phyloP scores from a whole-genome alignment of 2,888 invertebrate genomes.

The Merodon equestris region DNA sequence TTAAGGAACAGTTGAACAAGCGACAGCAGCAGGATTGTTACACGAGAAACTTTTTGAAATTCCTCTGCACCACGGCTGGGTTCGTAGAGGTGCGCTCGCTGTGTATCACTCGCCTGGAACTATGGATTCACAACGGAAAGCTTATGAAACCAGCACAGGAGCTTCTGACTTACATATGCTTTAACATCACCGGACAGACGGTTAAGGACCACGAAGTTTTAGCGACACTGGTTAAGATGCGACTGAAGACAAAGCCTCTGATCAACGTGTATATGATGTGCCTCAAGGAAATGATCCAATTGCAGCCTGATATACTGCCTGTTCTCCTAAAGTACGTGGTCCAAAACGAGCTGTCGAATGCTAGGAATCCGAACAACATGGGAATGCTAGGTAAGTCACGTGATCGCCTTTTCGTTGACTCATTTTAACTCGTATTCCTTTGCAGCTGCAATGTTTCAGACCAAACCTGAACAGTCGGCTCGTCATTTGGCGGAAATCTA shows the following conservation, averaged over 20 bases:
- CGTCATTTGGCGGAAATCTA: slow-evolving; percentile 91
- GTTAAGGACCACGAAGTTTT: slow-evolving; percentile 87
- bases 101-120: slow-evolving; percentile 84
- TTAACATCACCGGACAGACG: slow-evolving; percentile 89
- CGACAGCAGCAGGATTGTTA: slow-evolving; percentile 92
- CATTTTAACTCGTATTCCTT: slow-evolving; percentile 19
- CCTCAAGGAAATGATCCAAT: slow-evolving; percentile 92
- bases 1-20: slow-evolving; percentile 91
- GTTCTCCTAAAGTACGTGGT: slow-evolving; percentile 94
- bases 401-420: background rate
- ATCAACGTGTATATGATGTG: slow-evolving; percentile 93
- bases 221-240: slow-evolving; percentile 91
- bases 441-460: slow-evolving; percentile 89
- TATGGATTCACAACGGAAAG: slow-evolving; percentile 98
- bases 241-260: slow-evolving; percentile 95
- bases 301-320: slow-evolving; percentile 90
- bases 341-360: slow-evolving; percentile 95
- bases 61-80: slow-evolving; percentile 91
- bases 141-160: slow-evolving; percentile 95
- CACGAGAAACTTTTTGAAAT: slow-evolving; percentile 91
- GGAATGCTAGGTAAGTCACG: slow-evolving; percentile 84
- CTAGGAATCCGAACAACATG: slow-evolving; percentile 97
- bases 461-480: slow-evolving; percentile 89
- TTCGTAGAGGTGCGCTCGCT: slow-evolving; percentile 85
- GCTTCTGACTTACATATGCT: slow-evolving; percentile 92